phyloP scores from a whole-genome alignment of 92 coral and sea anemone species.

The Zoanthus sociatus region DNA sequence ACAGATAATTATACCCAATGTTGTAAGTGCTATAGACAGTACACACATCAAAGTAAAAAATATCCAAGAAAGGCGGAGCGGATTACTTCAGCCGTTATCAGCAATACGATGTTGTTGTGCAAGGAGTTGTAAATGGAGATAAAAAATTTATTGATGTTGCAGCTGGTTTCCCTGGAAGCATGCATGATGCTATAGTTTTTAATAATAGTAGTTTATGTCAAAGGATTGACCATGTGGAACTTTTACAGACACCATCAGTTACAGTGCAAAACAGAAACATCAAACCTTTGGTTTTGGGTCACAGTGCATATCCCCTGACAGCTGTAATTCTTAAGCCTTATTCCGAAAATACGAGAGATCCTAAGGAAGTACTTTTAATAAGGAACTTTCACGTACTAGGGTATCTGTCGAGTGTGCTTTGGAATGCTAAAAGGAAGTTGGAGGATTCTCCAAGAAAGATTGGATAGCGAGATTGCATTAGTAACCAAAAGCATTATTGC shows the following conservation, averaged over 20 bases:
- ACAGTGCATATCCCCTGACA: too few species aligned
- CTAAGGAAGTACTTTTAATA: conserved; percentile 21
- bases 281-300: too few species aligned
- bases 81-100: neutral
- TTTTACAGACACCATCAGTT: too few species aligned
- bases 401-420: conserved; percentile 43
- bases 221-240: too few species aligned
- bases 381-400: conserved; percentile 34
- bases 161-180: too few species aligned
- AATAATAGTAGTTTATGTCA: too few species aligned
- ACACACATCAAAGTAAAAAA: too few species aligned
- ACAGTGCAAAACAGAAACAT: too few species aligned
- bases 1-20: neutral
- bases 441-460: conserved; percentile 12
- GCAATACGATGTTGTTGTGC: neutral
- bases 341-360: neutral
- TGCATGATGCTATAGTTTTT: too few species aligned
- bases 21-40: neutral
- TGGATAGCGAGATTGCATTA: conserved; percentile 34
- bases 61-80: too few species aligned
- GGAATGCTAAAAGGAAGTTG: conserved; percentile 50
- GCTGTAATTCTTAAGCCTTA: neutral
- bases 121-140: neutral
- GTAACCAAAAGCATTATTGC: conserved; percentile 11
- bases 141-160: too few species aligned